A percentile compares a stretch with the other conserved stretches of the same genome.
Conservation (phyloP, 2,797 vertebrate species). For the Hoplostethus atlanticus region DNA sequence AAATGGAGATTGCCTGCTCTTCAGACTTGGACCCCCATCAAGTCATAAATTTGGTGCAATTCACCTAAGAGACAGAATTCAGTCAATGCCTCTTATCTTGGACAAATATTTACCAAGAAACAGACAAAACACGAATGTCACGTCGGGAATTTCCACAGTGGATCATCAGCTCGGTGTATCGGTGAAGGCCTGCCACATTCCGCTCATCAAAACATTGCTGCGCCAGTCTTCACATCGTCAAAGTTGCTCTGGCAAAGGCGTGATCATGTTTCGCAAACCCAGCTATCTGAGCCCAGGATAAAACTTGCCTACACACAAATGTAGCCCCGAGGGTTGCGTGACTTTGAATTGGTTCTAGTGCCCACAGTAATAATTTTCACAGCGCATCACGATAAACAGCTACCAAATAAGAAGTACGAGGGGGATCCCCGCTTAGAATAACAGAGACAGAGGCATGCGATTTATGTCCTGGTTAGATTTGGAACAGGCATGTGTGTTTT, state of each 20-base stretch:
- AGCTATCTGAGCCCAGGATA: constrained; percentile 61
- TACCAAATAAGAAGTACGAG: constrained; percentile 45
- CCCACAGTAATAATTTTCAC: constrained; percentile 72
- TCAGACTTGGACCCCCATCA: constrained; percentile 34
- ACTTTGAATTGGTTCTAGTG: constrained; percentile 60
- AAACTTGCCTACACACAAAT: constrained; percentile 68
- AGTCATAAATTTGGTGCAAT: constrained; percentile 67
- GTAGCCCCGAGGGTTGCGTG: constrained; percentile 74
- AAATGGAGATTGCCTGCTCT: constrained; percentile 26
- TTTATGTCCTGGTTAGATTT: constrained; percentile 31
- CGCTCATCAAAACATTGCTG: neutral
- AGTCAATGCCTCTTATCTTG: constrained; percentile 75
- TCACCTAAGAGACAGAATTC: constrained; percentile 58
- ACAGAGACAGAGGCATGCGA: constrained; percentile 33
- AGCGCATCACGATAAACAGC: constrained; percentile 74
- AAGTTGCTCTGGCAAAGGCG: neutral
- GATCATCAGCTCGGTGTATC: constrained; percentile 20
- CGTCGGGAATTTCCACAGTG: constrained; percentile 64
- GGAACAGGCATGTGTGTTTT: constrained; percentile 1
- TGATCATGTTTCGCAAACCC: constrained; percentile 40
- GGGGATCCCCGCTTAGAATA: constrained; percentile 66
- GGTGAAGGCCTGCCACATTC: constrained; percentile 15
- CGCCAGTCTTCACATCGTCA: neutral
- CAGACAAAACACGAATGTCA: constrained; percentile 58
- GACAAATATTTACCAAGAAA: constrained; percentile 77